These are phyloP conservation scores for Pemphredon lugubris DNA, from an alignment of 2,888 invertebrate species.

Conservation along the genomic window DNA sequence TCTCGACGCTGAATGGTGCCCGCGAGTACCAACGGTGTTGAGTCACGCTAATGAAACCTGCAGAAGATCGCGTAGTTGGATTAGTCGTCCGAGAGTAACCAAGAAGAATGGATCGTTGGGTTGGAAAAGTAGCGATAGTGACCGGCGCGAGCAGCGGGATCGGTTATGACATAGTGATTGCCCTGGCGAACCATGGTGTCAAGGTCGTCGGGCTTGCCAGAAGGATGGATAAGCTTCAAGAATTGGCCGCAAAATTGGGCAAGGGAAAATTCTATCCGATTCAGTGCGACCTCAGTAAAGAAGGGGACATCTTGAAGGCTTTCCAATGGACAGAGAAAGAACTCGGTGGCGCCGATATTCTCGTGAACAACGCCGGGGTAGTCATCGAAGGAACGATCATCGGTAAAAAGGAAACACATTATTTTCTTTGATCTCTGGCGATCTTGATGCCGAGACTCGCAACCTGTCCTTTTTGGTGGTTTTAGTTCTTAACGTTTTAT, in stretches of 20 bases:
- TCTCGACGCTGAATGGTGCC: neutral
- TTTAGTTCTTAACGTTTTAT: no score
- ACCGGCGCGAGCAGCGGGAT: constrained; percentile 86
- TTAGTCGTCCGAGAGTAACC: neutral
- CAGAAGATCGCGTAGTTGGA: neutral
- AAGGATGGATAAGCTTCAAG: constrained; percentile 81
- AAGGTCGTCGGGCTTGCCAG: constrained; percentile 83
- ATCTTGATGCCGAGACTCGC: no score
- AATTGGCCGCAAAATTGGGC: constrained; percentile 49
- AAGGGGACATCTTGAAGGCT: constrained; percentile 82
- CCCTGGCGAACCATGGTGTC: constrained; percentile 82
- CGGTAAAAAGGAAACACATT: constrained; percentile 58
- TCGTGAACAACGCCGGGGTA: constrained; percentile 84
- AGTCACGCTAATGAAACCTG: neutral
- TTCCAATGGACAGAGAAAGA: constrained; percentile 82
- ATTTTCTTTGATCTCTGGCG: neutral
- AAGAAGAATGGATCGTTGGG: constrained; percentile 84
- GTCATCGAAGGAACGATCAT: constrained; percentile 71
- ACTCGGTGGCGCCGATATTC: constrained; percentile 83
- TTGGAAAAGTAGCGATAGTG: constrained; percentile 84
- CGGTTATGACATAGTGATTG: constrained; percentile 81
- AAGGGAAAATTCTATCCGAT: constrained; percentile 68
- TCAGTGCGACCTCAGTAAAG: constrained; percentile 83
- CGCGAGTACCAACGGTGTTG: neutral
- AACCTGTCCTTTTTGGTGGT: no score